phyloP scores from a whole-genome alignment of 1,140 invertebrate species.

The Drusus annulatus region DNA sequence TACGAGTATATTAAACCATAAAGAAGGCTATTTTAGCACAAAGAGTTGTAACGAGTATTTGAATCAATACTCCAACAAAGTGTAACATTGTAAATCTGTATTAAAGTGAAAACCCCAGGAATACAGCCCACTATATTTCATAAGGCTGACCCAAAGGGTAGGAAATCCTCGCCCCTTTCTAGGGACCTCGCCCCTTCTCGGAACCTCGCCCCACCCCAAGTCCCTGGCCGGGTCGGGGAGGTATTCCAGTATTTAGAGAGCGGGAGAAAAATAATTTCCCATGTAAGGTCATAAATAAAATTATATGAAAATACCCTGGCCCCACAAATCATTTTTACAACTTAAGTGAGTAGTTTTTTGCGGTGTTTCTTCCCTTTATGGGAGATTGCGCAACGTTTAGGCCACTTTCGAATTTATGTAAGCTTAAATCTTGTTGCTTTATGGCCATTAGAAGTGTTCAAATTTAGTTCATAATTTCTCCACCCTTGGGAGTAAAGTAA shows the following conservation, averaged over 20 bases:
- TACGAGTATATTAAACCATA: no score
- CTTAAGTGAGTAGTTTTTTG: constrained; percentile 51
- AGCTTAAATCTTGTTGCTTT: constrained; percentile 32
- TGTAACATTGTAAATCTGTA: constrained; percentile 28
- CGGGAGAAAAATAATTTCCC: constrained; percentile 54
- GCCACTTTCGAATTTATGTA: constrained; percentile 27
- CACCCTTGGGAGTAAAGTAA: no score
- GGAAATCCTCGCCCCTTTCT: not conserved
- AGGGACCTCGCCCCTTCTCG: not conserved
- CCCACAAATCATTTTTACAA: constrained; percentile 55
- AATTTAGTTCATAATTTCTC: constrained; percentile 20
- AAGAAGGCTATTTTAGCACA: no score
- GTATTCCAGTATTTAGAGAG: not conserved
- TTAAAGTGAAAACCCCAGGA: not conserved
- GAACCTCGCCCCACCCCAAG: constrained; percentile 5
- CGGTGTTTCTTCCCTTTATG: constrained; percentile 18
- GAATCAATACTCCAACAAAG: constrained; percentile 21
- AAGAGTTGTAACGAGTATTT: not conserved
- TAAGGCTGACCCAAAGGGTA: constrained; percentile 4
- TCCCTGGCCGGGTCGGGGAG: not conserved
- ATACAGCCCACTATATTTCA: constrained; percentile 15
- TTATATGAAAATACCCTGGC: constrained; percentile 55
- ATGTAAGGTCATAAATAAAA: constrained; percentile 57
- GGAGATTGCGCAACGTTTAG: constrained; percentile 21
- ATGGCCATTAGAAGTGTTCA: constrained; percentile 11